Conservation (phyloP, 1,140 invertebrate genomes). For the Oryctes rhinoceros region DNA sequence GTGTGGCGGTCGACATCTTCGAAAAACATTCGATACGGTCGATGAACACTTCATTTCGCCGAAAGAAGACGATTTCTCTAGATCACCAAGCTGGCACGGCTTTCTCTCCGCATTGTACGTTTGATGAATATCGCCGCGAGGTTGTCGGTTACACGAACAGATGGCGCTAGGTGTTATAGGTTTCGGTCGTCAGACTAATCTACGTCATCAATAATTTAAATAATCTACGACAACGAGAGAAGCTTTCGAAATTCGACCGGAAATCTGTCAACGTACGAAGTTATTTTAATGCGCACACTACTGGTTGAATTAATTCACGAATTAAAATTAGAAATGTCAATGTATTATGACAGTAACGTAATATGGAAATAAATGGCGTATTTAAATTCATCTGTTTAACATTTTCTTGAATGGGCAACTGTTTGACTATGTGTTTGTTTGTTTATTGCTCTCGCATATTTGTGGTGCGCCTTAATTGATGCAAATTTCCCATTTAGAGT, state of each 20-base stretch:
- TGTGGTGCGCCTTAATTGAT: neutral
- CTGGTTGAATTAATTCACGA: neutral
- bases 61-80: neutral
- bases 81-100: too few relatives aligned
- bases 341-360: neutral
- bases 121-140: too few relatives aligned
- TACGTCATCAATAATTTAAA: neutral
- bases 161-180: neutral
- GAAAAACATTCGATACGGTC: conserved; percentile 1
- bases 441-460: neutral
- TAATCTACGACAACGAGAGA: too few relatives aligned
- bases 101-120: neutral
- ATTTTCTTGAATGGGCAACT: neutral
- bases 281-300: too few relatives aligned
- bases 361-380: neutral
- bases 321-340: neutral
- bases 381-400: neutral
- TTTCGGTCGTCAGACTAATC: neutral
- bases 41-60: neutral
- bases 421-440: neutral
- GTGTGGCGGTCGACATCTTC: conserved; percentile 9
- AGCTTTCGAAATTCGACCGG: too few relatives aligned
- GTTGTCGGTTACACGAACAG: neutral
- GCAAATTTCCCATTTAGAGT: neutral
- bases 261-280: too few relatives aligned